phyloP scores from a whole-genome alignment of 64 coral and sea anemone species.

The Montipora efflorescens region DNA sequence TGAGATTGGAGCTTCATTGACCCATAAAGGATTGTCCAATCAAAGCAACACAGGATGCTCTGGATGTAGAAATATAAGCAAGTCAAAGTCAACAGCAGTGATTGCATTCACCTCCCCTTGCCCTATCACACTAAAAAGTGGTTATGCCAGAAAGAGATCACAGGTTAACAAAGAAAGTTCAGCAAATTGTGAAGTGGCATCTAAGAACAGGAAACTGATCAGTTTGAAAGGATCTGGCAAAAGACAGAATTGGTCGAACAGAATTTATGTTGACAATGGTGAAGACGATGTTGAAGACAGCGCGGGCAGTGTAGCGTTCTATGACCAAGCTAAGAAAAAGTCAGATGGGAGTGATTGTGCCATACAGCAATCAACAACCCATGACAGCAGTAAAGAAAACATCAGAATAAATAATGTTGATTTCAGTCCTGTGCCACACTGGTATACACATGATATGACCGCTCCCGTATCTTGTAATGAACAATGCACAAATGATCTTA shows the following conservation, averaged over 20 bases:
- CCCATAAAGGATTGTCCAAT: background rate
- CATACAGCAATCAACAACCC: background rate
- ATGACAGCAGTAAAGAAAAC: background rate
- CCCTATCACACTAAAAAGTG: conserved; percentile 57
- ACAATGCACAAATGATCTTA: background rate
- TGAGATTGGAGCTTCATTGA: background rate
- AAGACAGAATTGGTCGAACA: background rate
- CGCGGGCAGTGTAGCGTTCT: background rate
- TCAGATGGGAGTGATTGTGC: background rate
- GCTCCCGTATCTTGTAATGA: background rate
- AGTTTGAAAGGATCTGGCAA: conserved; percentile 6
- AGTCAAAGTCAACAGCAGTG: background rate
- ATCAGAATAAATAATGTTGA: background rate
- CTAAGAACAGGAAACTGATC: conserved; percentile 55
- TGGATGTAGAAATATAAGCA: too few relatives aligned
- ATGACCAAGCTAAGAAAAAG: too few relatives aligned
- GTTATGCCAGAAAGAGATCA: conserved; percentile 54
- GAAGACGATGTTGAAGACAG: background rate
- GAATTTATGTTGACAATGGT: background rate
- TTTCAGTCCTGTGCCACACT: background rate
- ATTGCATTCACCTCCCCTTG: conserved; percentile 72
- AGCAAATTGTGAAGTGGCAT: background rate
- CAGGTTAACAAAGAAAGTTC: background rate
- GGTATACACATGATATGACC: background rate
- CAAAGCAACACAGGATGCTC: background rate